Base-by-base conservation (phyloP, 1,140 invertebrate genomes). In the Daktulosphaira vitifoliae region DNA sequence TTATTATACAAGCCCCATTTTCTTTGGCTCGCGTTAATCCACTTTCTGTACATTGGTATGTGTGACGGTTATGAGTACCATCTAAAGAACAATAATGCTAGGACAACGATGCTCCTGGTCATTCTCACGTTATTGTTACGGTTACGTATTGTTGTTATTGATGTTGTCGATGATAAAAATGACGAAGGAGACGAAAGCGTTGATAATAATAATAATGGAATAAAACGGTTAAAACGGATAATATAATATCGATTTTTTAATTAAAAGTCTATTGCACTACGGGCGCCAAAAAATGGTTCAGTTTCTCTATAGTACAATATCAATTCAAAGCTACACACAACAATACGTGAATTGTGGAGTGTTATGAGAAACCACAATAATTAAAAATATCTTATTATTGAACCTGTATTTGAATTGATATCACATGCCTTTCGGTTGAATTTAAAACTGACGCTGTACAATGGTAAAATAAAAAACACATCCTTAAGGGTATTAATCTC, bases 101-200 rank as follows among this genome's bases (percentile, higher is more conserved):
- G n/a, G 56, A 48, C 44, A 16, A 48, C 42, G 56, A 62, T 25
- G 42, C 20, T 25, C 39, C 54, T 20, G 44, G 56, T 62, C 56
- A 62, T 62, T 62, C 56, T 62, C 56, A 62, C 56, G 56, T 62
- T 33, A 62, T 62, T 62, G 56, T 62, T 62, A 48, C 25, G 25
- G 44, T 48, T 48, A 62, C 18, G 39, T 16, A 62, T 62, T 62
- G 56, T 62, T 62, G 26, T 62, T 25, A 38, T 44, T 11, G 9
- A 13, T 23, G 37, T 56, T 20, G 50, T 37, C 16, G 50, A 37
- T 20, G 16, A 26, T 33, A 11, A 33, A 6, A 11, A 33, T 33
- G 29, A 33, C 5, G 29, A 33, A 33, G 29, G 11, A 33, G 29
- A 33, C 29, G 29, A 11, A 5, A 5, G 26, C 49, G 49, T 18